Conservation (phyloP, 2,888 invertebrate genomes). For the Tridacna crocea region DNA sequence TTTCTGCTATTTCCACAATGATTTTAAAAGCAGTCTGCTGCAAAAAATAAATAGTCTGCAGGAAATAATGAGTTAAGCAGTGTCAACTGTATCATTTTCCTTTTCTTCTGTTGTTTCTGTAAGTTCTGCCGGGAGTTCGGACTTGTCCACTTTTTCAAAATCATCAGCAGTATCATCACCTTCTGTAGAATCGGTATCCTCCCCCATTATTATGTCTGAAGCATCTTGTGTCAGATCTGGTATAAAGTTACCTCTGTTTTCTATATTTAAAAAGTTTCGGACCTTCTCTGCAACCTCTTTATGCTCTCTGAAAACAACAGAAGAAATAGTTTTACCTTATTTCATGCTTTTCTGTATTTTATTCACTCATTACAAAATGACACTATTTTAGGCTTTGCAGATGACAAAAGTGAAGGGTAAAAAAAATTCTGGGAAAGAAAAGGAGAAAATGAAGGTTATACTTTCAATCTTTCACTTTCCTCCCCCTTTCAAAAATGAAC, state of each 20-base stretch:
- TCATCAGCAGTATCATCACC: constrained; percentile 57
- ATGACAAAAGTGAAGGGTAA: no score
- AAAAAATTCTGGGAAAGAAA: no score
- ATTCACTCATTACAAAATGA: no score
- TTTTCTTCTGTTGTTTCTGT: constrained; percentile 26
- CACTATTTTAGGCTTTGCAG: no score
- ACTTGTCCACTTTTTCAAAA: constrained; percentile 59
- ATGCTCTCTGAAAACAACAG: constrained; percentile 68
- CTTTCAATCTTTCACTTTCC: no score
- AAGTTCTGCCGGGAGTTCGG: constrained; percentile 47
- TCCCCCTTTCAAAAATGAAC: no score
- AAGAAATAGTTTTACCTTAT: no score
- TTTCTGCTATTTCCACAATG: neutral
- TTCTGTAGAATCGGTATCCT: constrained; percentile 24
- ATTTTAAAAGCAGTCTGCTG: neutral
- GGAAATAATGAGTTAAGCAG: no score
- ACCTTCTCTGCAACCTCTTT: constrained; percentile 70
- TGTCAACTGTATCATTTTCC: neutral
- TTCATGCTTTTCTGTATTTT: no score
- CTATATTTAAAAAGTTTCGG: constrained; percentile 66
- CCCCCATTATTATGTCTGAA: constrained; percentile 8
- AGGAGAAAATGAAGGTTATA: no score
- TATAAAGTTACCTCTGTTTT: constrained; percentile 18
- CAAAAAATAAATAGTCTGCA: no score
- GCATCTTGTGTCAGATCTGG: neutral